These are phyloP conservation scores for Pristis pectinata DNA, from an alignment of 2,797 vertebrate species.

Conservation along the genomic window DNA sequence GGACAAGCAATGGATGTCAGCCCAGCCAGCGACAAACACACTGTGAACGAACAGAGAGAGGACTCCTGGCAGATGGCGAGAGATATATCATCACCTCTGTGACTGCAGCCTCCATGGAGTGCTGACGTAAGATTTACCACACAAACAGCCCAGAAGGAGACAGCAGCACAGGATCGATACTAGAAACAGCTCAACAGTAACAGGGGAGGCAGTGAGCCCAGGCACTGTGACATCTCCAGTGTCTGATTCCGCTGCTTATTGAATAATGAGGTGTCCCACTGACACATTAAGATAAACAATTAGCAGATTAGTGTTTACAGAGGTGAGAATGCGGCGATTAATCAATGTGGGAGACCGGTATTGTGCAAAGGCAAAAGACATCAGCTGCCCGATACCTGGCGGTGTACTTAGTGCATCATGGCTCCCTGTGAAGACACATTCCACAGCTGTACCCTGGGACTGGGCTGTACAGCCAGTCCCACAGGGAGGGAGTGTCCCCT, in stretches of 20 bases:
- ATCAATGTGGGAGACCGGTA: constrained; percentile 21
- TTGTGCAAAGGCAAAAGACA: neutral
- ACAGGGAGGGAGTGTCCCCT: neutral
- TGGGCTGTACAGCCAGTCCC: neutral
- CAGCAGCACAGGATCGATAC: neutral
- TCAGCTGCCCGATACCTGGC: neutral
- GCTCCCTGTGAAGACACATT: neutral
- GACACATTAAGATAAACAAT: constrained; percentile 30
- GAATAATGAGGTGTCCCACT: constrained; percentile 31
- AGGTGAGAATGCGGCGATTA: constrained; percentile 24
- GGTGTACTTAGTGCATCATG: neutral
- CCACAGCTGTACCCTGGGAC: neutral
- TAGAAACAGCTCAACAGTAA: constrained; percentile 3
- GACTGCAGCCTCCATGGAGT: neutral
- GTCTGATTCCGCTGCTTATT: constrained; percentile 8
- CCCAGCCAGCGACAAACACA: neutral
- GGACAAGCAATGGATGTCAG: neutral
- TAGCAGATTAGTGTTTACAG: constrained; percentile 33
- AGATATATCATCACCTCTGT: neutral
- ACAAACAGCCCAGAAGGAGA: neutral
- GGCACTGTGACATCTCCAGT: neutral
- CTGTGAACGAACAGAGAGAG: neutral
- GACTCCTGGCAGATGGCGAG: neutral
- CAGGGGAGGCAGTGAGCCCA: neutral
- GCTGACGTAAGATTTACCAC: neutral